Conservation (phyloP, 2,797 vertebrate species). For the Lepus oiostolus region DNA sequence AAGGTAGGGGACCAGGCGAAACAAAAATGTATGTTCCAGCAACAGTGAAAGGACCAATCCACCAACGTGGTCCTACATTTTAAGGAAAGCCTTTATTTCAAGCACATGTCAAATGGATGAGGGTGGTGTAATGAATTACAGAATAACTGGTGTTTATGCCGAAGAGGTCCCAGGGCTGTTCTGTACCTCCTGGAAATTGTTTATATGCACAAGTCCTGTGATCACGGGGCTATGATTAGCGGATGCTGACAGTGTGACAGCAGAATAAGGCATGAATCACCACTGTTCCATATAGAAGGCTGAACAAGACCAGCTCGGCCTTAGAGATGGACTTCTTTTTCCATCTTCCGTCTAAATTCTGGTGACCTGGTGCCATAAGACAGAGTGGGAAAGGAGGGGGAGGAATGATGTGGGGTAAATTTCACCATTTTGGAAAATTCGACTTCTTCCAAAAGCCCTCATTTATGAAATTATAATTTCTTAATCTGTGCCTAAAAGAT, state of each 20-base stretch:
- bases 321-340: slow-evolving; percentile 62
- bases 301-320: slow-evolving; percentile 75
- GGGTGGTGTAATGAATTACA: slow-evolving; percentile 74
- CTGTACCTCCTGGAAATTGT: slow-evolving; percentile 82
- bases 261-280: slow-evolving; percentile 88
- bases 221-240: slow-evolving; percentile 86
- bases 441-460: neutral
- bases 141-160: slow-evolving; percentile 74
- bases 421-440: slow-evolving; percentile 63
- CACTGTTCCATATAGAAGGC: slow-evolving; percentile 68
- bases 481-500: slow-evolving; percentile 7
- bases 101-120: slow-evolving; percentile 71
- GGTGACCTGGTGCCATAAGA: neutral
- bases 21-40: slow-evolving; percentile 46
- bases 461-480: slow-evolving; percentile 35
- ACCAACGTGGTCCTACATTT: slow-evolving; percentile 38
- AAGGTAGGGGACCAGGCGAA: neutral
- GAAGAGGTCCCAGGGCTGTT: slow-evolving; percentile 59
- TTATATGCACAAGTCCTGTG: slow-evolving; percentile 79
- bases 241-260: slow-evolving; percentile 85
- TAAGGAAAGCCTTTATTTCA: slow-evolving; percentile 74
- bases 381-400: neutral
- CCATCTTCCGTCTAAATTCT: slow-evolving; percentile 33
- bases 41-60: slow-evolving; percentile 38
- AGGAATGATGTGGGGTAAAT: neutral